phyloP scores from a whole-genome alignment of 2,888 invertebrate genomes.

The Nematopogon swammerdamellus region DNA sequence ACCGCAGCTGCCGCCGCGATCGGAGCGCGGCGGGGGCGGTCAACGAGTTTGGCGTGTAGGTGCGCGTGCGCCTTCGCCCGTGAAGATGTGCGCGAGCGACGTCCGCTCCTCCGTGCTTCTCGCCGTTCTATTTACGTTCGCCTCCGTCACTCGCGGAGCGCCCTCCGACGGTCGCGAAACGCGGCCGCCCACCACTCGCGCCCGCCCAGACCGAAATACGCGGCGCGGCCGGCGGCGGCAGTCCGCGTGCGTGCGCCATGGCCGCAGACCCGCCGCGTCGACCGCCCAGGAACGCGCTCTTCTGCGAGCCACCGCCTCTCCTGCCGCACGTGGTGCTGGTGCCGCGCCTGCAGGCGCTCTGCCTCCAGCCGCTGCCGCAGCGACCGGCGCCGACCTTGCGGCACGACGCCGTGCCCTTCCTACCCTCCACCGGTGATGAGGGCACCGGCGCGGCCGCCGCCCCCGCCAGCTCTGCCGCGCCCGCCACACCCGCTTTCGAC shows the following conservation, averaged over 20 bases:
- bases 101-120: constrained; percentile 54
- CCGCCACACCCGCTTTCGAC: constrained; percentile 14
- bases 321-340: constrained; percentile 50
- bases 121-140: constrained; percentile 55
- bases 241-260: constrained; percentile 25
- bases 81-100: constrained; percentile 55
- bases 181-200: constrained; percentile 49
- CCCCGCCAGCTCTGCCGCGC: constrained; percentile 31
- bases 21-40: constrained; percentile 22
- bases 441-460: constrained; percentile 20
- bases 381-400: constrained; percentile 5
- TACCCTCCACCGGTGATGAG: constrained; percentile 16
- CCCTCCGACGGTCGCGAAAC: constrained; percentile 54
- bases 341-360: constrained; percentile 32
- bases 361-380: constrained; percentile 7
- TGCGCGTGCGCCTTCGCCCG: constrained; percentile 53
- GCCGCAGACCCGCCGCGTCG: constrained; percentile 49
- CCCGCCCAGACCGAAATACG: constrained; percentile 33
- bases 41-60: constrained; percentile 44
- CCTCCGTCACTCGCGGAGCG: constrained; percentile 49
- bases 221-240: constrained; percentile 37
- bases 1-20: no score
- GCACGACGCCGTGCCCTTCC: constrained; percentile 20
- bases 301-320: constrained; percentile 44
- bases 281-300: constrained; percentile 49